Base-by-base conservation (phyloP, 1,140 invertebrate genomes). In the Drepana arcuata region DNA sequence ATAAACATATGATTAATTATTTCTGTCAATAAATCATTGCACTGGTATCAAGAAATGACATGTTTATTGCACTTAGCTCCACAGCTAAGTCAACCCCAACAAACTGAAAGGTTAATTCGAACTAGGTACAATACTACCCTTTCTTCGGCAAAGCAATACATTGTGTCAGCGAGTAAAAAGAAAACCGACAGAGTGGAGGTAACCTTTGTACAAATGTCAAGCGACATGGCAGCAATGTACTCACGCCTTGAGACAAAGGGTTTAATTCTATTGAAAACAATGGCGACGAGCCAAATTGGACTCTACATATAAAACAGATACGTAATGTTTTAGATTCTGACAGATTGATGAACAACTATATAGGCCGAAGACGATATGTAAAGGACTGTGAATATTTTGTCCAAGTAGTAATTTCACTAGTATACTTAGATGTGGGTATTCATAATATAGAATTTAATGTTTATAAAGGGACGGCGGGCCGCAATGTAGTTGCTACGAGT, bases 171-270 rank as follows among this genome's bases (percentile, higher is more conserved):
- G 56, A 51, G 47, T 51, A 48, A 64, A 81, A 81, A 73, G 68
- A 75, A 78, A 77, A 67, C 54, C 54, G 49, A 69, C 55, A 53
- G 59, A 66, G 64, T 53, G 41, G 59, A 62, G 55, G 56, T 71
- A 68, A 79, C 77, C 74, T 82, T 82, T 81, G 51, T 57, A 67
- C 53, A 82, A 82, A 82, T 82, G 77, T 68, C 77, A 79, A 66
- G 56, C 64, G 55, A 60, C 58, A 63, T 42, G 47, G 55, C 63
- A 56, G 46, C 61, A 49, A 56, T 55, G 67, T 59, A 54, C 49
- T 55, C 51, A 58, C 55, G 57, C 68, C 66, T 70, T 71, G 64
- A 75, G 67, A 78, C 75, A 73, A 80, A 77, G 69, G 69, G 66
- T 72, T 80, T 61, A 65, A 64, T 64, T 64, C 53, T 48, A 60